Evolutionary conservation across 2,888 invertebrate genomes (phyloP).

Genomic region (Phengaris alcon): DNA sequence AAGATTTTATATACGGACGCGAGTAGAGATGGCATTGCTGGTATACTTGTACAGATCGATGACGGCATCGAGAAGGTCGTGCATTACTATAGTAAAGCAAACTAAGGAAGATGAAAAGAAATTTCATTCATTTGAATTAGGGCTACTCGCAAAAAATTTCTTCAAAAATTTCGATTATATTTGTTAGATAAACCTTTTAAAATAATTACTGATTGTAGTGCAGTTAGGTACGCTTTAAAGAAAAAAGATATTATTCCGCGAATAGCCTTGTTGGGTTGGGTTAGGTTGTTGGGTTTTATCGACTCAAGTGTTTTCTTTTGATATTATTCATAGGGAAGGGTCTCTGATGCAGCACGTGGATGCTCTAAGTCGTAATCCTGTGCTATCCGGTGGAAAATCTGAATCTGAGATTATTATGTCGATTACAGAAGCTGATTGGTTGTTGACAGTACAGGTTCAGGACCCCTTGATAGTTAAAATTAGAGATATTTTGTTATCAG

Average conservation of each 20-base stretch:
- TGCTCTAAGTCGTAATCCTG: not conserved
- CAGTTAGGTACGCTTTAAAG: constrained; percentile 32
- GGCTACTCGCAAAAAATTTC: not conserved
- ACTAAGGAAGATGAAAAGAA: constrained; percentile 47
- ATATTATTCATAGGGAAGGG: not conserved
- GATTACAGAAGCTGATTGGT: constrained; percentile 38
- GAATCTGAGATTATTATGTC: constrained; percentile 31
- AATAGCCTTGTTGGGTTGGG: too few relatives aligned
- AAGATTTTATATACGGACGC: too few relatives aligned
- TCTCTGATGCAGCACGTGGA: too few relatives aligned
- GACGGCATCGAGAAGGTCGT: constrained; percentile 41
- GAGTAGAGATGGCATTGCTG: not conserved
- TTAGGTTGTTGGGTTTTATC: not conserved
- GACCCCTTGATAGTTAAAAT: constrained; percentile 35
- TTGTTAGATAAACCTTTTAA: not conserved
- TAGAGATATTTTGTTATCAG: constrained; percentile 33
- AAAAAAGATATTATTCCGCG: not conserved
- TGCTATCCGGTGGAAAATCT: constrained; percentile 28
- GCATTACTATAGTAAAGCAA: constrained; percentile 47
- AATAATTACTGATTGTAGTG: constrained; percentile 35
- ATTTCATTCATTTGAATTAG: constrained; percentile 49
- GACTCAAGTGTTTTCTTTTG: not conserved
- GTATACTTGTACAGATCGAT: constrained; percentile 24
- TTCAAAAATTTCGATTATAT: constrained; percentile 16
- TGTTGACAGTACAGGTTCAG: constrained; percentile 41